phyloP scores from a whole-genome alignment of 2,113 vertebrate genomes.

The Mixornis gularis region DNA sequence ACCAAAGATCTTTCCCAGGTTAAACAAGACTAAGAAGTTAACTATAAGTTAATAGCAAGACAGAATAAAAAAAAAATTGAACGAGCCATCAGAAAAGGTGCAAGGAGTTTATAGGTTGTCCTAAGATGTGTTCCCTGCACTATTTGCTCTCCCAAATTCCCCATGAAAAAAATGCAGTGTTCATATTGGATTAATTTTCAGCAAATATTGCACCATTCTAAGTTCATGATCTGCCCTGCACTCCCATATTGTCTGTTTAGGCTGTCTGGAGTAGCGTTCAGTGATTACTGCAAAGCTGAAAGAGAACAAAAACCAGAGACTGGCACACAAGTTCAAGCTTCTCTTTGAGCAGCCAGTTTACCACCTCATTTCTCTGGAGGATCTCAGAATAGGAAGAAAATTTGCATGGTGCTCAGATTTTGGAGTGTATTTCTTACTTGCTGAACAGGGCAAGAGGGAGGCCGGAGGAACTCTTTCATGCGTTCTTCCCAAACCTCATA shows the following conservation, averaged over 20 bases:
- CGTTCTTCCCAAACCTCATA: rapidly evolving
- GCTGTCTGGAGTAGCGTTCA: background rate
- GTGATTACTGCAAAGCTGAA: background rate
- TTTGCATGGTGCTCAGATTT: background rate
- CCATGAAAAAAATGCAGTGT: background rate
- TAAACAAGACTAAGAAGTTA: background rate
- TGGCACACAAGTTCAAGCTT: background rate
- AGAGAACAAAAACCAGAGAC: background rate
- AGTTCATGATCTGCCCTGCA: background rate
- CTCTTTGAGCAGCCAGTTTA: background rate
- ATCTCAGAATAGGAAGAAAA: background rate
- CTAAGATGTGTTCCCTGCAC: background rate
- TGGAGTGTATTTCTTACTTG: background rate
- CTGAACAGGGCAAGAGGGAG: background rate
- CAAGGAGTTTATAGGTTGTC: background rate
- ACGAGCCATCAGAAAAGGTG: background rate
- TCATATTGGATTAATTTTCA: background rate
- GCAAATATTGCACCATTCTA: background rate
- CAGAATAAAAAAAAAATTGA: background rate
- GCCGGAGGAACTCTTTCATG: background rate
- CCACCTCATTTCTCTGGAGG: background rate
- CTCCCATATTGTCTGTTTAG: background rate
- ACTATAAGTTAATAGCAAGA: background rate
- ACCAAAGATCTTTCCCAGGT: background rate
- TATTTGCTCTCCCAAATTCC: background rate